These are phyloP conservation scores for Drosophila anomalata DNA, from an alignment of 2,888 invertebrate genomes.

Conservation along the genomic window DNA sequence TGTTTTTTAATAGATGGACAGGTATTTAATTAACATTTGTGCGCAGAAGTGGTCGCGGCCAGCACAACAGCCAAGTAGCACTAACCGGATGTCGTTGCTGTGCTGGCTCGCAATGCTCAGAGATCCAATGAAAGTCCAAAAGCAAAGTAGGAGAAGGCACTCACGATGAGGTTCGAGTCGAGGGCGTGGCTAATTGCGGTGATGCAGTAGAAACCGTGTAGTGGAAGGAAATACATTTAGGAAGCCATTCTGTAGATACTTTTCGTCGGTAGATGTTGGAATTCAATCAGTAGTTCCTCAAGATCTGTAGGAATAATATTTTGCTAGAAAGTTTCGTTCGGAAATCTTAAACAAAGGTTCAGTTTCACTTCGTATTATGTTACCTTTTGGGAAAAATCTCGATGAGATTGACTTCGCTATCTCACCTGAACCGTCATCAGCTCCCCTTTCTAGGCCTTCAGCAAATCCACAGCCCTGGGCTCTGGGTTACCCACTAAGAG, in stretches of 20 bases:
- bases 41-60: slow-evolving; percentile 36
- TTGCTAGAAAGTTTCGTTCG: too few species aligned
- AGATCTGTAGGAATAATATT: too few species aligned
- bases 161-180: slow-evolving; percentile 18
- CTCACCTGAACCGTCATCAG: slow-evolving; percentile 9
- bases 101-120: slow-evolving; percentile 22
- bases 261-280: slow-evolving; percentile 9
- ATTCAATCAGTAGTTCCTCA: too few species aligned
- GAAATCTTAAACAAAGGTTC: neutral
- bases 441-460: slow-evolving; percentile 11
- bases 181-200: slow-evolving; percentile 28
- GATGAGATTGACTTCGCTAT: slow-evolving; percentile 2
- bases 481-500: slow-evolving; percentile 58
- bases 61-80: slow-evolving; percentile 16
- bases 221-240: slow-evolving; percentile 18
- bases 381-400: neutral
- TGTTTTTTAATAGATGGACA: slow-evolving; percentile 73
- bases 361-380: neutral
- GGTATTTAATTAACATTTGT: slow-evolving; percentile 78
- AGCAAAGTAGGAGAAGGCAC: slow-evolving; percentile 7
- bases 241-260: slow-evolving; percentile 6
- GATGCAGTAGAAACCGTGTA: neutral
- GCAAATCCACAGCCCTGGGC: slow-evolving; percentile 43
- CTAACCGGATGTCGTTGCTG: slow-evolving; percentile 63
- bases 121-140: slow-evolving; percentile 12